Percentiles rank a stretch among this genome's conserved stretches.
Evolutionary conservation across 2,113 vertebrate species (phyloP).

Genomic region (Sula dactylatra): DNA sequence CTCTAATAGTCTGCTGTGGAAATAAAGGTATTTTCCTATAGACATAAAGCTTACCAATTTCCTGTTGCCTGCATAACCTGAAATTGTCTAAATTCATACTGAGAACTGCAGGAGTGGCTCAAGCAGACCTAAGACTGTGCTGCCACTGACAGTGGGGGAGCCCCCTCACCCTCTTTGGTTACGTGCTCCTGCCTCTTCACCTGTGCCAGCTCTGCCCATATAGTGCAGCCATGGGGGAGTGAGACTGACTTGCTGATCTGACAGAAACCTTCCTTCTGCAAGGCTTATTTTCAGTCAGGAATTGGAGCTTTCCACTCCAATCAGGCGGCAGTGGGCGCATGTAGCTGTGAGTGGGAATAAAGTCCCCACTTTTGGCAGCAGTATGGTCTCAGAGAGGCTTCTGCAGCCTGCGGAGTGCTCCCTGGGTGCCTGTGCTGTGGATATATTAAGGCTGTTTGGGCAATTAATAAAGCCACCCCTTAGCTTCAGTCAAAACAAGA

Average conservation of each 20-base stretch:
- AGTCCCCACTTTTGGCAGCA: fast-evolving
- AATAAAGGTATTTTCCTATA: not conserved
- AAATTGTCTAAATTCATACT: not conserved
- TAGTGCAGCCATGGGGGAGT: not conserved
- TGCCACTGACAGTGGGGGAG: not conserved
- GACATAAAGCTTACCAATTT: not conserved
- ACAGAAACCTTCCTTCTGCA: not conserved
- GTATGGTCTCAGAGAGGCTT: not conserved
- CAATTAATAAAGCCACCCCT: not conserved
- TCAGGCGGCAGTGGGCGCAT: not conserved
- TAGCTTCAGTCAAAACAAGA: not conserved
- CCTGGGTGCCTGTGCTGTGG: not conserved
- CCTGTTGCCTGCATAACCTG: not conserved
- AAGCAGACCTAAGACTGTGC: not conserved
- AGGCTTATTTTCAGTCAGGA: not conserved
- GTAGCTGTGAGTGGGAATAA: not conserved
- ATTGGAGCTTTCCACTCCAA: not conserved
- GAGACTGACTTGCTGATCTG: not conserved
- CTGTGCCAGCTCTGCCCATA: not conserved
- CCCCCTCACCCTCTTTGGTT: not conserved
- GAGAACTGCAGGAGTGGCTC: not conserved
- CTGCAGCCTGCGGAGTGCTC: not conserved
- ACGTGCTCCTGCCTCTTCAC: not conserved
- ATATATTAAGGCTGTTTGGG: not conserved
- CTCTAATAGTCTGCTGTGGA: not conserved